Base-by-base conservation (phyloP, 1,140 invertebrate genomes). In the Anastrepha obliqua region DNA sequence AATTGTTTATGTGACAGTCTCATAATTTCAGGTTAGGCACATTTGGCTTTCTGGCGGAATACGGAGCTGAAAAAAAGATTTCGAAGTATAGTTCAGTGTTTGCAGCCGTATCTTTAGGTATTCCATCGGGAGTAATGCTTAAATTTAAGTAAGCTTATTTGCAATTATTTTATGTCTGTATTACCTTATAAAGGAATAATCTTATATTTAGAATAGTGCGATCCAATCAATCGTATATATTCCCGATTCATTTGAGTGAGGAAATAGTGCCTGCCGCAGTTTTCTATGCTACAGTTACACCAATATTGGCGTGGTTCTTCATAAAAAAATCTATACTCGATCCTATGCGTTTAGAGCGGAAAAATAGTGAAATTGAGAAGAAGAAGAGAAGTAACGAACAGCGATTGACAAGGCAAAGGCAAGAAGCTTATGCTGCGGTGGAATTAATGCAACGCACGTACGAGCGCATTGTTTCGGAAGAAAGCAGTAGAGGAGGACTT, bases 281-380 rank as follows among this genome's bases (percentile, higher is more conserved):
- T 51, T 98, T 99, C 93, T 99, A 99, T 92, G 98, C 98, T 1
- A 98, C 98, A 0, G 94, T 98, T 0, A 95, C 97, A 1, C 98
- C 98, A 0, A 74, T 98, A 3, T 94, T 98, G 62, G 95, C 96
- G 0, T 98, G 96, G 95, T 94, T 96, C 39, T 91, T 97, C 0
- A 93, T 98, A 0, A 98, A 98, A 93, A 97, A 97, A 89, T 94
- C 98, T 1, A 94, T 99, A 4, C 95, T 99, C 17, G 97, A 98
- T 90, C 98, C 98, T 0, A 97, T 98, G 89, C 94, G 97, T 0
- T 95, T 95, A 78, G 96, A 97, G 88, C 95, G 97, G 89, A 96
- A 96, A 89, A 95, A 96, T 87, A 95, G 95, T 87, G 97, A 97
- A 81, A 95, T 96, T 42, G 96, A 97, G 89, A 95, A 96, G 86